These are phyloP conservation scores for Drosophila funebris DNA, from an alignment of 1,140 invertebrate species.

Conservation along the genomic window DNA sequence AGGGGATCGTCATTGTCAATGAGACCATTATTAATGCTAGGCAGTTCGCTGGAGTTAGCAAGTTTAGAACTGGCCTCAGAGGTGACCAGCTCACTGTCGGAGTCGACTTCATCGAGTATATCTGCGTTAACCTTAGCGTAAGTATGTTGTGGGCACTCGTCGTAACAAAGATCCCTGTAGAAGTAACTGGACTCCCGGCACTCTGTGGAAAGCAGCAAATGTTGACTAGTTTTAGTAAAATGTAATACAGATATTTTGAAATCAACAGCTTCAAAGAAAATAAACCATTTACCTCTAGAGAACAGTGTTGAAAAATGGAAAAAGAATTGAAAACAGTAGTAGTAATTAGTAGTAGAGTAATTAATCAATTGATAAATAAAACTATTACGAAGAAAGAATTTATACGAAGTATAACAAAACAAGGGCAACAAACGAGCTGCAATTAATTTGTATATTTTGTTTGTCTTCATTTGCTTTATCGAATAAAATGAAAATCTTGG, in stretches of 20 bases:
- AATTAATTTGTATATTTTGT: slow-evolving; percentile 1
- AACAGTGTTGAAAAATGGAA: slow-evolving; percentile 31
- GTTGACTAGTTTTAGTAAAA: not conserved
- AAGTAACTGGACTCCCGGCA: slow-evolving; percentile 59
- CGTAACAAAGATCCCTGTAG: slow-evolving; percentile 64
- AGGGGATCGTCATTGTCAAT: slow-evolving; percentile 54
- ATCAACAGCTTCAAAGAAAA: not conserved
- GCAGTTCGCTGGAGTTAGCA: not conserved
- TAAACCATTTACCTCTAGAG: slow-evolving; percentile 52
- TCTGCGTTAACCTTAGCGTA: slow-evolving; percentile 34
- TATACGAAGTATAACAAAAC: not conserved
- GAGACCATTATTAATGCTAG: slow-evolving; percentile 17
- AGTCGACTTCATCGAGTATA: slow-evolving; percentile 14
- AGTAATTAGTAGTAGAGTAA: slow-evolving; percentile 16
- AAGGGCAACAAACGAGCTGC: slow-evolving; percentile 18
- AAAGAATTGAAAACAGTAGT: slow-evolving; percentile 8
- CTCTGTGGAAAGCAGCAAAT: slow-evolving; percentile 52
- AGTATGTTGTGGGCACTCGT: slow-evolving; percentile 65
- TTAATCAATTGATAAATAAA: not conserved
- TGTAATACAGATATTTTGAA: no score
- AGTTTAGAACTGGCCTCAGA: not conserved
- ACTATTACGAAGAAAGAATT: no score
- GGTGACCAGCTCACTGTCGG: not conserved
- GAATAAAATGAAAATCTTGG: slow-evolving; percentile 19
- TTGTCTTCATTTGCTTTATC: not conserved